Percentiles rank a stretch among this genome's conserved stretches.
Conservation (phyloP, 2,797 vertebrate species). For the Mus caroli region DNA sequence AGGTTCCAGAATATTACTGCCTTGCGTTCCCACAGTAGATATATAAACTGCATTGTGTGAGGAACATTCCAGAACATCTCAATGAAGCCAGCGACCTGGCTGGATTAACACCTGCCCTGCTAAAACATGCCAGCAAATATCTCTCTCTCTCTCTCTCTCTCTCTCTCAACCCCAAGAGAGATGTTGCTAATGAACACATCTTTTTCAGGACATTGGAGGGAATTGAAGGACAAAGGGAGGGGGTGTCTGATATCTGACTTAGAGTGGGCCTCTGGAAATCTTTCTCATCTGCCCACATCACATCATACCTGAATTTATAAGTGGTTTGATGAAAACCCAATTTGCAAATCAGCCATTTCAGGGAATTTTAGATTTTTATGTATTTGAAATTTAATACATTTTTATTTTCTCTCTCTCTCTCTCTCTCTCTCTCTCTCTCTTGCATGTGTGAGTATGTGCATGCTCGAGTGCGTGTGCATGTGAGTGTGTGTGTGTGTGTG, state of each 20-base stretch:
- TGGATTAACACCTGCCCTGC: conserved; percentile 61
- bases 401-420: not conserved
- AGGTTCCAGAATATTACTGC: conserved; percentile 85
- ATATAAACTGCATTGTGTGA: not conserved
- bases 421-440: not conserved
- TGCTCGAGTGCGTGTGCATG: not conserved
- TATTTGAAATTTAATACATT: conserved; percentile 42
- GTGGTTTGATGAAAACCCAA: not conserved
- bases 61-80: conserved; percentile 76
- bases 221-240: not conserved
- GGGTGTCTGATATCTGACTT: conserved; percentile 28
- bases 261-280: conserved; percentile 25
- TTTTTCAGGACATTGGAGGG: not conserved
- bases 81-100: not conserved
- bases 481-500: not conserved
- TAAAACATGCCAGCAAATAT: accelerated
- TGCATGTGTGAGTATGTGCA: not conserved
- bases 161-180: not conserved
- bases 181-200: not conserved
- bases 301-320: not conserved
- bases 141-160: too few relatives aligned
- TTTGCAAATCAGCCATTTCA: not conserved
- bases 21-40: conserved; percentile 69
- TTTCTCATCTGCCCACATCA: not conserved
- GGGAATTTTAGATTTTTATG: not conserved